phyloP scores from a whole-genome alignment of 1,140 invertebrate species.

The Alviniconcha marisindica region DNA sequence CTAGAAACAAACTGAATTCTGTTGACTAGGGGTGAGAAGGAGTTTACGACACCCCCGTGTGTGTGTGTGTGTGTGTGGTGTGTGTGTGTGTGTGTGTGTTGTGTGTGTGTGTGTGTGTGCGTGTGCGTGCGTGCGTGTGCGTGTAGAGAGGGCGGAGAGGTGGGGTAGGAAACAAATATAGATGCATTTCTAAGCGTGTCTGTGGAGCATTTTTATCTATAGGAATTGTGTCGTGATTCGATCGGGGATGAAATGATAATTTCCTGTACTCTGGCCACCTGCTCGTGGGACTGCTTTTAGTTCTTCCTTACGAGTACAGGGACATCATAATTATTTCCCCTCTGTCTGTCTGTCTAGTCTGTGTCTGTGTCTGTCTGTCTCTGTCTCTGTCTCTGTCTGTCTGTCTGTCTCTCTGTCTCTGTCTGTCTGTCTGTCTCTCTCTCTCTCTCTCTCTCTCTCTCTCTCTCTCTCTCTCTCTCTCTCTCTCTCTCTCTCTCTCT shows the following conservation, averaged over 20 bases:
- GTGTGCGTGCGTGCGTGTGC: neutral
- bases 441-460: constrained; percentile 32
- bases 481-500: constrained; percentile 23
- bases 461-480: constrained; percentile 37
- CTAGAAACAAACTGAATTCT: no score
- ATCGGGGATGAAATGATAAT: no score
- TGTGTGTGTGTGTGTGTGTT: neutral
- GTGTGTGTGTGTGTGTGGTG: constrained; percentile 9
- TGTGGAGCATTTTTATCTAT: no score
- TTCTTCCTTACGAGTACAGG: no score
- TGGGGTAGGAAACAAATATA: neutral
- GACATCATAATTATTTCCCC: neutral
- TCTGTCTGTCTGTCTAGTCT: neutral
- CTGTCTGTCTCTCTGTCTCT: neutral
- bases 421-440: constrained; percentile 30
- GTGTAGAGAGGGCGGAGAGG: neutral
- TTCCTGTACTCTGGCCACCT: no score
- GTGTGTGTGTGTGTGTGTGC: constrained; percentile 1
- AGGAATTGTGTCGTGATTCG: no score
- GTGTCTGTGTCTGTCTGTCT: neutral
- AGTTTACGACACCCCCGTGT: no score
- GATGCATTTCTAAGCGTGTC: no score
- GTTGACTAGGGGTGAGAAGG: no score
- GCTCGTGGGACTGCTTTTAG: no score
- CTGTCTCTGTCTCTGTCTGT: neutral